Base-by-base conservation (phyloP, 2,888 invertebrate species). In the Nudaria mundana region DNA sequence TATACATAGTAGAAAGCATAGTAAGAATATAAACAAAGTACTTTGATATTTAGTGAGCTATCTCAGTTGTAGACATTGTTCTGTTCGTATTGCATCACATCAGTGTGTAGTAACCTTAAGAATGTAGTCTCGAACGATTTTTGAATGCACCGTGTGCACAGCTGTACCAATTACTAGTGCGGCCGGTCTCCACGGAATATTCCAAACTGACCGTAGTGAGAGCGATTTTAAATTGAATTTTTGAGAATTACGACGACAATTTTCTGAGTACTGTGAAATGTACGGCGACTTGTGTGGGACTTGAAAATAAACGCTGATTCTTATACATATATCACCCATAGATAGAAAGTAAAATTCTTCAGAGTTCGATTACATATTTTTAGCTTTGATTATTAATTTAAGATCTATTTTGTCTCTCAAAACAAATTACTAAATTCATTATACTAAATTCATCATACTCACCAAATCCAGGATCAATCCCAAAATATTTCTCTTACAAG, bases 221-320 rank as follows among this genome's bases (percentile, higher is more conserved):
- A 76, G 66, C 70, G 71, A 69, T 76, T 81, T 78, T 75, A 79
- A 80, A 81, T 79, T 79, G 80, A 77, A 79, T 79, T 71, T 66
- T 66, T 45, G 58, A 64, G 70, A 74, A 79, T 75, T 74, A 76
- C 74, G 68, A 64, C 68, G 67, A 70, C 74, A 66, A 71, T 74
- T 76, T 77, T 71, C 63, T 60, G 61, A 63, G 56, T 58, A 62
- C 49, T 37, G 15, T 44, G 30, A 37, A 56, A 47, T 43, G 34
- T 60, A 71, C 42, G 59, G 56, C n/a, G n/a, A n/a, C n/a, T n/a
- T n/a, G 2, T 23, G 8, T 16, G 11, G 33, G 34, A 52, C 65
- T 37, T 45, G 30, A 13, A 15, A 29, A 29, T 12, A 5, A 8
- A 18, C 36, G 46, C n/a, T 22, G 7, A 3, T 12, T n/a, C 3